Evolutionary conservation across 2,888 invertebrate genomes (phyloP).

Genomic region (Cyclophora punctaria): DNA sequence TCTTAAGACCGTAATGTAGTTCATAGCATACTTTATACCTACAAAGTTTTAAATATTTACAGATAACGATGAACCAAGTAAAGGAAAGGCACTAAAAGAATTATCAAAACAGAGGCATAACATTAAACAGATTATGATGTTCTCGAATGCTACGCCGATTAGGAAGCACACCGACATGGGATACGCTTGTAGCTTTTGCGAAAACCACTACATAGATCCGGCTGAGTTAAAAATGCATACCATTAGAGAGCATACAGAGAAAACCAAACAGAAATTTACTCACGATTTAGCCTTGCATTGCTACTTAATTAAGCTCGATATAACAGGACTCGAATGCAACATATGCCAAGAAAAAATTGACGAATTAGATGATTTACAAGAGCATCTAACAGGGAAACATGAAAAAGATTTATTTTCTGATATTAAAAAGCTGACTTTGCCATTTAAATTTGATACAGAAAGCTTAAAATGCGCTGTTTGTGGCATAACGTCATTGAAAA

Average conservation of each 20-base stretch:
- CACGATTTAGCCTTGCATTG: constrained; percentile 4
- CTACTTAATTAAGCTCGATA: constrained; percentile 11
- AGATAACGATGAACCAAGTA: background rate
- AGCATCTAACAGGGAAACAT: constrained; percentile 9
- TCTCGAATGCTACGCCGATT: constrained; percentile 42
- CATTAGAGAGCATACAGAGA: constrained; percentile 25
- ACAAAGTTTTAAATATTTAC: background rate
- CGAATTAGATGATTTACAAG: constrained; percentile 4
- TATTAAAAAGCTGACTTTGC: constrained; percentile 26
- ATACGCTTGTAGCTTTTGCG: constrained; percentile 38
- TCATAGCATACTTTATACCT: no score
- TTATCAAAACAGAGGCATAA: constrained; percentile 33
- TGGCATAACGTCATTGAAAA: constrained; percentile 12
- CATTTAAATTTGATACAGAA: constrained; percentile 22
- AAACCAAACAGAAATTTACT: constrained; percentile 11
- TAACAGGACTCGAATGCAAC: constrained; percentile 10
- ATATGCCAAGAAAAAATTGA: constrained; percentile 5
- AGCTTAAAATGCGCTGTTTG: constrained; percentile 12
- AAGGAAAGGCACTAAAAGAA: constrained; percentile 21
- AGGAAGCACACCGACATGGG: constrained; percentile 29
- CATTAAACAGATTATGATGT: constrained; percentile 28
- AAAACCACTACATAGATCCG: constrained; percentile 27
- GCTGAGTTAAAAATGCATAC: constrained; percentile 38
- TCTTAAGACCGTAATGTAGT: no score
- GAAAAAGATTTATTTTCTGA: constrained; percentile 14